Percentiles rank a stretch among this genome's conserved stretches.
These are phyloP conservation scores for Eupsilia transversa DNA, from an alignment of 2,888 invertebrate genomes.

Conservation along the genomic window DNA sequence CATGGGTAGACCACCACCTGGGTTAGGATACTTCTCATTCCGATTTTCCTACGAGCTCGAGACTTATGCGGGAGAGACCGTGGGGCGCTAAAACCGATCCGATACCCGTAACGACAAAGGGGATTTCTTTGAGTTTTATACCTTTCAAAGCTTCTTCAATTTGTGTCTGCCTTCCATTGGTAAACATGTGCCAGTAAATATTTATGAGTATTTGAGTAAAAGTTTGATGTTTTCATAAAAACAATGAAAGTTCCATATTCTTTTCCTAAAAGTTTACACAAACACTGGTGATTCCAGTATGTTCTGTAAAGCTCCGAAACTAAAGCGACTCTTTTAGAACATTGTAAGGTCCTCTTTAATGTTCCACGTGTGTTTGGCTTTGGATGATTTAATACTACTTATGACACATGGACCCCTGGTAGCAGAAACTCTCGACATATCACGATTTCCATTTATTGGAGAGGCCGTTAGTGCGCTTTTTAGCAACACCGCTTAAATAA, in stretches of 20 bases:
- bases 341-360: background rate
- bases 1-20: too few relatives aligned
- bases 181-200: background rate
- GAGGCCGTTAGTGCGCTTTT: conserved; percentile 61
- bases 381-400: background rate
- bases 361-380: background rate
- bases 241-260: too few relatives aligned
- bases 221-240: background rate
- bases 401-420: conserved; percentile 39
- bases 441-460: conserved; percentile 48
- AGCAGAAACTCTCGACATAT: conserved; percentile 46
- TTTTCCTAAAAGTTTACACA: background rate
- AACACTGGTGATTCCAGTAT: background rate
- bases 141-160: background rate
- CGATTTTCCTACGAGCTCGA: too few relatives aligned
- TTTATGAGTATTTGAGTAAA: background rate
- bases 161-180: background rate
- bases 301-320: background rate
- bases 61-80: too few relatives aligned
- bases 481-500: conserved; percentile 30
- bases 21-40: too few relatives aligned
- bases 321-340: background rate
- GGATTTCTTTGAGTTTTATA: background rate
- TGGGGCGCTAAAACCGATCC: too few relatives aligned
- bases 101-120: too few relatives aligned